Percentiles rank a stretch among this genome's conserved stretches.
These are phyloP conservation scores for Physocephala rufipes DNA, from an alignment of 2,888 invertebrate genomes.

Conservation along the genomic window DNA sequence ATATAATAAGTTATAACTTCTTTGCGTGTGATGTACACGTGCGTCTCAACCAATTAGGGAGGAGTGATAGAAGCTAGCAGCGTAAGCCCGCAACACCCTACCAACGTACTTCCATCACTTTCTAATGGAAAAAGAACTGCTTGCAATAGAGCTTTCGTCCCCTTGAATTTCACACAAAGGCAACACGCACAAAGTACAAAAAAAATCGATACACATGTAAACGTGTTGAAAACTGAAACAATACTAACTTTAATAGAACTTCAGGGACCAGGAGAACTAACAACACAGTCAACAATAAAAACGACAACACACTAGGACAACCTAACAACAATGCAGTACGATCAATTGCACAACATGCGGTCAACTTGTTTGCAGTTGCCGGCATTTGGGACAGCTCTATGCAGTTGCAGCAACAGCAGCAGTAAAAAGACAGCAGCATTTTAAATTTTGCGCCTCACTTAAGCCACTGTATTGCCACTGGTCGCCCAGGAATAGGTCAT, in stretches of 20 bases:
- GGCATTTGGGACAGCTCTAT: neutral
- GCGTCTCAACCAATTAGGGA: slow-evolving; percentile 5
- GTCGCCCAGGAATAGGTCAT: neutral
- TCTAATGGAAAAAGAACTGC: neutral
- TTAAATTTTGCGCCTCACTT: neutral
- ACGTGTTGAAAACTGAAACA: neutral
- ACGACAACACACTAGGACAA: neutral
- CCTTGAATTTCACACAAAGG: neutral
- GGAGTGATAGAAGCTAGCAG: neutral
- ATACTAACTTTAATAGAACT: neutral
- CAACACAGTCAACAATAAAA: slow-evolving; percentile 7
- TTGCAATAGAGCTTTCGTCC: neutral
- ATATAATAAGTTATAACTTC: slow-evolving; percentile 12
- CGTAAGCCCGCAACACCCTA: no score
- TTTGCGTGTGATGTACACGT: slow-evolving; percentile 20
- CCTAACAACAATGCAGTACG: neutral
- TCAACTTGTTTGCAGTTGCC: neutral
- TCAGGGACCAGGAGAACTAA: neutral
- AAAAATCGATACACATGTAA: neutral
- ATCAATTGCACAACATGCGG: slow-evolving; percentile 9
- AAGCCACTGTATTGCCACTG: neutral
- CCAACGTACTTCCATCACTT: no score
- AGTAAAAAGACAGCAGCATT: neutral
- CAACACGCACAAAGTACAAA: no score
- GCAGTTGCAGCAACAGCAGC: neutral